Conservation (phyloP, 2,888 invertebrate species). For the Mesorhabditis belari region DNA sequence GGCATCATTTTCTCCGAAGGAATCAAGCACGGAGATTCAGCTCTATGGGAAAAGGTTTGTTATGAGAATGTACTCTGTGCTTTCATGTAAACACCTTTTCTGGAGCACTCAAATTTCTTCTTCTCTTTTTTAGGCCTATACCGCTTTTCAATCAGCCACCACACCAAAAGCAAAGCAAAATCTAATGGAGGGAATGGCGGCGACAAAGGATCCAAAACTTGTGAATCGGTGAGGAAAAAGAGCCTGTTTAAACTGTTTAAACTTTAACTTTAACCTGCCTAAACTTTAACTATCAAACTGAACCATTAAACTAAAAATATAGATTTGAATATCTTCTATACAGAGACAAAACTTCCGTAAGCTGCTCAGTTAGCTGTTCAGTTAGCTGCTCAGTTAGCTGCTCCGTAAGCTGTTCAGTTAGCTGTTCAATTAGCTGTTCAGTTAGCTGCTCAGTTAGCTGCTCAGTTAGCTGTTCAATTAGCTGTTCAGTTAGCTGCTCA, state of each 20-base stretch:
- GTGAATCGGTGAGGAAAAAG: slow-evolving; percentile 16
- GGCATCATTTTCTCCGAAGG: slow-evolving; percentile 35
- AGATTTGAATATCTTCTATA: background rate
- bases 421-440: no score
- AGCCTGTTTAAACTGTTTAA: background rate
- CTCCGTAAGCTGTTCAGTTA: no score
- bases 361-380: no score
- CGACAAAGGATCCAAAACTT: slow-evolving; percentile 20
- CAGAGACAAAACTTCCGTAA: background rate
- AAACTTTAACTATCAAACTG: no score
- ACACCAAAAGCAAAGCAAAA: slow-evolving; percentile 27
- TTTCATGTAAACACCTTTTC: slow-evolving; percentile 2
- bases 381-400: no score
- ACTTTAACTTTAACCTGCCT: background rate
- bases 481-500: no score
- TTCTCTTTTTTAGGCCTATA: slow-evolving; percentile 7
- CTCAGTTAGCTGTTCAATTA: no score
- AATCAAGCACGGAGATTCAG: slow-evolving; percentile 22
- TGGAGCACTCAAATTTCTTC: background rate
- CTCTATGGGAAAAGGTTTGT: slow-evolving; percentile 31
- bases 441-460: no score
- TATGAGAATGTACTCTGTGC: no score
- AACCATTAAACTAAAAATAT: background rate
- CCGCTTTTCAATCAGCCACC: slow-evolving; percentile 7
- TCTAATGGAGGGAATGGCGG: slow-evolving; percentile 27